These are phyloP conservation scores for Eupsittula cactorum DNA, from an alignment of 2,113 vertebrate genomes.

Conservation along the genomic window DNA sequence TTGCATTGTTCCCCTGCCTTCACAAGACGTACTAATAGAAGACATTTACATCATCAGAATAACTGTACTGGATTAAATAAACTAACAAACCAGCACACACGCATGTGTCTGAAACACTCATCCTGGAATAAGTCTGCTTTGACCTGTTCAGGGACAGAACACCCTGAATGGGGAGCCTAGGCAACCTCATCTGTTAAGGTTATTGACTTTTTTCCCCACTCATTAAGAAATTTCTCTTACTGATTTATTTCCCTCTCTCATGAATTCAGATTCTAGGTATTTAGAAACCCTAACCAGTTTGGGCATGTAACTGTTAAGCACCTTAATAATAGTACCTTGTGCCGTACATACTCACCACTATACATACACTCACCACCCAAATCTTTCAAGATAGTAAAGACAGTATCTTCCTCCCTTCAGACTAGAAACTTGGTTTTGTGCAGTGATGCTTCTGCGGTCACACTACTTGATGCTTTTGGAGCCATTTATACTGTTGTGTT, in stretches of 20 bases:
- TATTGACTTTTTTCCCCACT: not conserved
- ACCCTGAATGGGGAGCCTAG: not conserved
- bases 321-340: not conserved
- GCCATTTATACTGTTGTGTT: not conserved
- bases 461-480: not conserved
- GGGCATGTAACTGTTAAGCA: not conserved
- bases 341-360: not conserved
- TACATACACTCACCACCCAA: not conserved
- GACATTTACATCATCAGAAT: not conserved
- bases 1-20: not conserved
- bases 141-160: not conserved
- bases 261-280: not conserved
- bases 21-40: not conserved
- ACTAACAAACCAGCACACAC: not conserved
- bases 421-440: not conserved
- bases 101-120: rapidly evolving
- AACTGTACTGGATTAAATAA: not conserved
- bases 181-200: not conserved
- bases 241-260: not conserved
- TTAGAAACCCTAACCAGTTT: not conserved
- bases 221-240: not conserved
- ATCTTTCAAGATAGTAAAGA: not conserved
- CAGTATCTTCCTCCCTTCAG: not conserved
- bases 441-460: not conserved
- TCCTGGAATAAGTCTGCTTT: not conserved